Percentiles rank a stretch among this genome's conserved stretches.
phyloP scores from a whole-genome alignment of 1,140 invertebrate species.

The Araneus ventricosus region DNA sequence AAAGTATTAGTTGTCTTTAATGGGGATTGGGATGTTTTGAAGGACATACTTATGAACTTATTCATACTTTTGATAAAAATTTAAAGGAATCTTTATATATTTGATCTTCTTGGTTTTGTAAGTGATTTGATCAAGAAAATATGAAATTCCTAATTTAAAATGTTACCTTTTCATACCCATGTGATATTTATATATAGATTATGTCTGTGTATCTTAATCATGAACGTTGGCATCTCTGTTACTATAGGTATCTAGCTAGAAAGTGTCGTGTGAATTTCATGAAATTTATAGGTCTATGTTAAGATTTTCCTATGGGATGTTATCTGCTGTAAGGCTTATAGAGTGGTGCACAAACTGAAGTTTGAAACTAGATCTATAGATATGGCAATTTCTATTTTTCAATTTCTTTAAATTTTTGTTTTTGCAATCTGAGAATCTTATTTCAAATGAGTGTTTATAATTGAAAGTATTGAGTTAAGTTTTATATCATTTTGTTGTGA shows the following conservation, averaged over 20 bases:
- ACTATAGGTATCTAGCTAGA: slow-evolving; percentile 52
- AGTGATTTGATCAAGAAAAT: neutral
- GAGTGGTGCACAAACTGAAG: slow-evolving; percentile 32
- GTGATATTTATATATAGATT: slow-evolving; percentile 11
- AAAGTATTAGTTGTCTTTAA: neutral
- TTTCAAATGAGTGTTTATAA: neutral
- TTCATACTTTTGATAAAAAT: too few relatives aligned
- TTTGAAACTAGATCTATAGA: slow-evolving; percentile 25
- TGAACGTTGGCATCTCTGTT: slow-evolving; percentile 72
- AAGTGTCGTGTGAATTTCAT: slow-evolving; percentile 59
- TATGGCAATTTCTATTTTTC: neutral
- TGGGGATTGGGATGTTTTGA: neutral
- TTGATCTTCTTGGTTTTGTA: neutral
- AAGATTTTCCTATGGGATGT: slow-evolving; percentile 35
- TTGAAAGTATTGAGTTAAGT: neutral
- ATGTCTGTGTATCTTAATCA: slow-evolving; percentile 2
- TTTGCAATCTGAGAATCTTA: slow-evolving; percentile 18
- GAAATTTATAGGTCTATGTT: slow-evolving; percentile 39
- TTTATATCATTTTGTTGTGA: neutral
- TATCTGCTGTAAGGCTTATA: slow-evolving; percentile 39
- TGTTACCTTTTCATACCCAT: neutral
- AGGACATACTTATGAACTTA: too few relatives aligned
- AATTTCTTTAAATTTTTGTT: neutral
- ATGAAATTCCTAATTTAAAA: neutral
- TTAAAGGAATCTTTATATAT: neutral